Evolutionary conservation across 2,113 vertebrate genomes (phyloP), one percentile per base, ranked within the genome.

Genomic region (Bos indicus): DNA sequence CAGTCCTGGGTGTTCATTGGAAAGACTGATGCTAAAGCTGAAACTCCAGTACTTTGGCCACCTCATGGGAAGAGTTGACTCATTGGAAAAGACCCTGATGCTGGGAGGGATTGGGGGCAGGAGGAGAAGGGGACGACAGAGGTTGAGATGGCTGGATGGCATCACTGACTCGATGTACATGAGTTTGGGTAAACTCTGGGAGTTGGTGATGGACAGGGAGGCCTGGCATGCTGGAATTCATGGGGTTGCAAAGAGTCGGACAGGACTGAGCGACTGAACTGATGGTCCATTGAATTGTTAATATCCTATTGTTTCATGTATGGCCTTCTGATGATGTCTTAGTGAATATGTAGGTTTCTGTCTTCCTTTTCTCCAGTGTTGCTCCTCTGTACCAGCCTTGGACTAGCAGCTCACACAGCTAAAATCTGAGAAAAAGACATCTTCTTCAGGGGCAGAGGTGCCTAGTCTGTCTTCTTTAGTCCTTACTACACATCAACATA

Each of bases 41-140:
- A 60, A 60, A 60, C 26, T 14, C 12, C 59, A 60, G 28, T 13
- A 60, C 59, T 14, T 14, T 60, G 59, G 59, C 59, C 12, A 28
- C 26, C 26, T 60, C 0, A 28, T 60, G 59, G 0, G 59, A 60
- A 60, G 26, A 60, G 1, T 5, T 60, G 59, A 14, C 59, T 60
- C 5, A 60, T 14, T 60, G 11, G 59, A 60, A 60, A 60, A 60
- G 26, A 60, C 59, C 0, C 2, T 60, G 26, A 60, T 30, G 59
- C 59, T 60, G 12, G 26, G 59, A 28, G 59, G 59, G 59, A 60
- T 28, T 60, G 26, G 26, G 9, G 12, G 59, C 26, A 60, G 26
- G 59, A 60, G 59, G 57, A 60, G 25, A 60, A 60, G 26, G 26
- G 59, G 59, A 60, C 1, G 26, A 60, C 5, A 13, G 26, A 60